Base-by-base conservation (phyloP, 2,797 vertebrate genomes). In the Adelosebastes latens region DNA sequence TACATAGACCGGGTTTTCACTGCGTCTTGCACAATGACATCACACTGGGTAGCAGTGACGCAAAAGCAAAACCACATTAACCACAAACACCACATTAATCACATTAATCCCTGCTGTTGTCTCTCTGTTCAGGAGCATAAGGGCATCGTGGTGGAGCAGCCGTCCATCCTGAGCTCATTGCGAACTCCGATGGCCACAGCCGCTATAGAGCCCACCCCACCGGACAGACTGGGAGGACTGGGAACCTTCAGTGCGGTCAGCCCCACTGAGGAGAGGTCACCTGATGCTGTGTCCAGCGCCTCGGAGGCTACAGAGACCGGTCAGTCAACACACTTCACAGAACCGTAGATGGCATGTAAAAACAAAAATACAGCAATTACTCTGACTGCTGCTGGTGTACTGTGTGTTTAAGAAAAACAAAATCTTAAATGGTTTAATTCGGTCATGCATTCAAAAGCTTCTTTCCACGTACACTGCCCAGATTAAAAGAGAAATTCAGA, bases 271-370 rank as follows among this genome's bases (percentile, higher is more conserved):
- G 98, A 99, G 85, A 97, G 96, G 92, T 97, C 96, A 77, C 97
- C 97, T 34, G 97, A 99, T 92, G 97, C 97, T 73, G 94, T 98
- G 95, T 99, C 97, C 92, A 96, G 96, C 82, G 97, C 98, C 69
- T 98, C 98, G 6, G 98, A 99, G 95, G 97, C 97, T 53, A 98
- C 98, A 12, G 97, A 99, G 91, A 95, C 92, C 22, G 96, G 98
- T 99, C 93, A 97, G 97, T 91, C n/a, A 16, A 4, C n/a, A 8
- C n/a, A 0, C 8, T 9, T 71, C 12, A 14, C 52, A 27, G 5
- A 10, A 61, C 24, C 36, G 11, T 39, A 3, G 14, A 72, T 29
- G 3, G 4, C 20, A 20, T 49, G 16, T 52, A 52, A 52, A 52
- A 52, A 22, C 20, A 52, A 52, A 10, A 10, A 52, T n/a, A 52